Conservation (phyloP, 1,140 invertebrate genomes). For the Drosophila elegans region DNA sequence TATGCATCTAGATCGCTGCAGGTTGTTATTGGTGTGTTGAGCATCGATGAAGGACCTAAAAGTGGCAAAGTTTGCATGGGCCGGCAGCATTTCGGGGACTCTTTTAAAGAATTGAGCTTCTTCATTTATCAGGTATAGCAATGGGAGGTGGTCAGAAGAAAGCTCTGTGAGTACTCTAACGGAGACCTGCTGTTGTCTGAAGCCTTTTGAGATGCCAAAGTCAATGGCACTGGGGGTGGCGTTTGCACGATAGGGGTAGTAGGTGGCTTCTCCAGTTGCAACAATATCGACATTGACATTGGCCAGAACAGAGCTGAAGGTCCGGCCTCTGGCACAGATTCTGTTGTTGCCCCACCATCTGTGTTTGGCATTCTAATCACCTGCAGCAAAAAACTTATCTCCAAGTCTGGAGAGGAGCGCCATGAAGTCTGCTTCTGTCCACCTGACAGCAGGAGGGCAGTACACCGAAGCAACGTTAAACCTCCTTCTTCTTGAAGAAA, state of each 20-base stretch:
- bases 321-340: conserved; percentile 10
- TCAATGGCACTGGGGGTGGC: conserved; percentile 26
- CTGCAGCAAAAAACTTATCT: no score
- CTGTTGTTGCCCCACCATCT: conserved; percentile 17
- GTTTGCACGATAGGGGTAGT: conserved; percentile 15
- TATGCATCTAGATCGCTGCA: conserved; percentile 8
- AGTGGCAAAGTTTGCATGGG: conserved; percentile 7
- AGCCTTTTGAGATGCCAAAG: conserved; percentile 11
- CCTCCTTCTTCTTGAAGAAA: no score
- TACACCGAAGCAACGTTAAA: no score
- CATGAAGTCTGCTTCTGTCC: no score
- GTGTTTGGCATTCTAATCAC: conserved; percentile 1
- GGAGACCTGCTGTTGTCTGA: conserved; percentile 2
- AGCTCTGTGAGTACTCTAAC: neutral
- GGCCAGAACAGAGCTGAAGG: neutral
- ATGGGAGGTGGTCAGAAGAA: neutral
- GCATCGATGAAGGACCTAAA: neutral
- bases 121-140: neutral
- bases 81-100: neutral
- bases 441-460: no score
- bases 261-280: conserved; percentile 13
- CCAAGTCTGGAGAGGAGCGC: no score
- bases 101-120: neutral
- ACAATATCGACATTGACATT: conserved; percentile 10
- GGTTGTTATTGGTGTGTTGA: neutral